Evolutionary conservation across 1,140 invertebrate species (phyloP).

Genomic region (Saxidomus purpurata): DNA sequence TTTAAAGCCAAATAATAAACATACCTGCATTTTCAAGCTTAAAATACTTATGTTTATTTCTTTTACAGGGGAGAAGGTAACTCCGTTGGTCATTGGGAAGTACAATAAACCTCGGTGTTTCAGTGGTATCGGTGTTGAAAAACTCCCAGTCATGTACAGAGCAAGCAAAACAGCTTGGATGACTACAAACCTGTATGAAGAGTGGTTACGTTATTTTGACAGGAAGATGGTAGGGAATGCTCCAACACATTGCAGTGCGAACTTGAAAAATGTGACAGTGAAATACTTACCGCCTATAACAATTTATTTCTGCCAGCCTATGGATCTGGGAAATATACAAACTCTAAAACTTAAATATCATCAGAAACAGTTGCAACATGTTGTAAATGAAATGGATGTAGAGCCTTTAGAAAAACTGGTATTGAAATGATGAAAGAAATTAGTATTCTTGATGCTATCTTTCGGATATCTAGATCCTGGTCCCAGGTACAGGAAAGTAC

Average conservation of each 20-base stretch:
- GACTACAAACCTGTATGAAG: slow-evolving; percentile 82
- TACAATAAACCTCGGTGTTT: slow-evolving; percentile 32
- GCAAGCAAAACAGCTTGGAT: slow-evolving; percentile 87
- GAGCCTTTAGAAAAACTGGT: neutral
- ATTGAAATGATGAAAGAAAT: slow-evolving; percentile 51
- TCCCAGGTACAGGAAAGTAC: neutral
- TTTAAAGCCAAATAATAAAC: no score
- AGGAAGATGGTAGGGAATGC: slow-evolving; percentile 76
- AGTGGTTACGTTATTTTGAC: slow-evolving; percentile 72
- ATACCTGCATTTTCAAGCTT: no score
- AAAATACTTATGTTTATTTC: neutral
- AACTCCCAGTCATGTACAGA: slow-evolving; percentile 18
- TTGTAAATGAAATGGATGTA: neutral
- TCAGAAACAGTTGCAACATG: neutral
- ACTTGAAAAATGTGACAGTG: slow-evolving; percentile 81
- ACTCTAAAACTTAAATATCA: slow-evolving; percentile 41
- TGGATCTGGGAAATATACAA: slow-evolving; percentile 55
- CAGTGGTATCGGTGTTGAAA: neutral
- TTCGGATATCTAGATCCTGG: slow-evolving; percentile 44
- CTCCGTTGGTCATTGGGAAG: slow-evolving; percentile 41
- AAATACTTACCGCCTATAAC: slow-evolving; percentile 85
- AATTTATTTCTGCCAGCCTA: slow-evolving; percentile 20
- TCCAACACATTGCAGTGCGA: slow-evolving; percentile 63
- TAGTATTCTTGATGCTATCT: slow-evolving; percentile 39
- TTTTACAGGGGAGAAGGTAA: slow-evolving; percentile 33